These are phyloP conservation scores for Philopotamus ludificatus DNA, from an alignment of 1,140 invertebrate genomes.

Conservation along the genomic window DNA sequence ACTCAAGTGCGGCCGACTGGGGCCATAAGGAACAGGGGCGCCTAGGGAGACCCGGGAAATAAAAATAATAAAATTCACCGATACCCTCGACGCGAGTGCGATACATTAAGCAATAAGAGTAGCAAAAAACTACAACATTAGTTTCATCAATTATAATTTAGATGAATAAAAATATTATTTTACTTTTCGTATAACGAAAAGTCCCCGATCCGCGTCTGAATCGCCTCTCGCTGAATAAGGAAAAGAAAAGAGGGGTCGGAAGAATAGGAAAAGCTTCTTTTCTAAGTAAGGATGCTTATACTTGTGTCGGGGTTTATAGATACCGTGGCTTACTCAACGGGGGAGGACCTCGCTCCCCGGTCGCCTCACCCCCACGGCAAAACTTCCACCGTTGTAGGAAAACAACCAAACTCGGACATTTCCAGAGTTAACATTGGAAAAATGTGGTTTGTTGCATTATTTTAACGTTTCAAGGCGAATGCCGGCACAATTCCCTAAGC, in stretches of 20 bases:
- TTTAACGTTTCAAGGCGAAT: background rate
- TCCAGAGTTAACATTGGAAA: background rate
- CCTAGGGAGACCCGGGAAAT: background rate
- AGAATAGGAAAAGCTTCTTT: conserved; percentile 30
- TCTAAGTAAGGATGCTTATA: conserved; percentile 28
- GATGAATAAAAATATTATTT: too few relatives aligned
- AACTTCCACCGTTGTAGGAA: conserved; percentile 3
- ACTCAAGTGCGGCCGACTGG: background rate
- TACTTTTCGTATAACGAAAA: background rate
- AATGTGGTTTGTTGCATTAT: background rate
- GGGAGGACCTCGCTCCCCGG: background rate
- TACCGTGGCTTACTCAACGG: conserved; percentile 22
- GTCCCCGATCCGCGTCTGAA: conserved; percentile 2
- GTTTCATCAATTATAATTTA: too few relatives aligned
- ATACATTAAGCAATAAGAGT: background rate
- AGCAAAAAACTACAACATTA: too few relatives aligned
- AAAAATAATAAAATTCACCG: background rate
- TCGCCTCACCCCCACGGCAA: background rate
- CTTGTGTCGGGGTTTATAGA: conserved; percentile 28
- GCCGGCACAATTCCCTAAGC: too few relatives aligned
- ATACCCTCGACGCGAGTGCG: background rate
- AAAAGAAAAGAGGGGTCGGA: conserved; percentile 28
- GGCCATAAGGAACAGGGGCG: background rate
- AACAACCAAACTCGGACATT: conserved; percentile 4
- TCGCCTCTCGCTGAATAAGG: conserved; percentile 25